Base-by-base conservation (phyloP, 2,113 vertebrate genomes). In the Arizona elegans region DNA sequence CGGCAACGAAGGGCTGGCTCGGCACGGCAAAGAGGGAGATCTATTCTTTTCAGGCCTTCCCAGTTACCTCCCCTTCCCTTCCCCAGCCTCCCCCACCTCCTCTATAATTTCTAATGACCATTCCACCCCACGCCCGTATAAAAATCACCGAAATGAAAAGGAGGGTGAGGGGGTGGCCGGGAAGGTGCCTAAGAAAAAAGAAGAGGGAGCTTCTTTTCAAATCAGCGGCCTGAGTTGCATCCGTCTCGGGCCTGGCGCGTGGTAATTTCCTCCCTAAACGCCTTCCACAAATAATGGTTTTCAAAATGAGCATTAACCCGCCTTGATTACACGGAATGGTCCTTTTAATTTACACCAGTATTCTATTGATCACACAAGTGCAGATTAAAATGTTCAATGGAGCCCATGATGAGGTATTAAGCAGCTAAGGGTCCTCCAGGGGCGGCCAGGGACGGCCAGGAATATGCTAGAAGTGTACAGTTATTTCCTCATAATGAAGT, bases 401-500 rank as follows among this genome's bases (percentile, higher is more conserved):
- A 99, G 99, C 99, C 98, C 96, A 98, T 99, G 99, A 99, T 99
- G 99, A 99, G 99, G 99, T 99, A 99, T 99, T 99, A 99, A 99
- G 97, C 99, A 98, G 98, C 98, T 98, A 98, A 98, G 98, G 98
- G 98, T 99, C 98, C 99, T 98, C 96, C 96, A 97, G 98, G 98
- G 99, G 96, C 95, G 96, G 96, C 97, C 97, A 96, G 98, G 98
- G 98, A 97, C 94, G 96, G 97, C 98, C 97, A 96, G 97, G 98
- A 98, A 98, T 98, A 98, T 98, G 98, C 97, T 97, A 98, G 98
- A 98, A 98, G 98, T 99, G 98, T 99, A 99, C 99, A 98, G 99
- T 99, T 98, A 98, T 99, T 98, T 98, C 98, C 97, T 98, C 97
- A 98, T 99, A 99, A 99, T 99, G 99, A 99, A 99, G 99, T 99